These are phyloP conservation scores for Serranus cabrilla DNA, from an alignment of 2,797 vertebrate species.

Conservation along the genomic window DNA sequence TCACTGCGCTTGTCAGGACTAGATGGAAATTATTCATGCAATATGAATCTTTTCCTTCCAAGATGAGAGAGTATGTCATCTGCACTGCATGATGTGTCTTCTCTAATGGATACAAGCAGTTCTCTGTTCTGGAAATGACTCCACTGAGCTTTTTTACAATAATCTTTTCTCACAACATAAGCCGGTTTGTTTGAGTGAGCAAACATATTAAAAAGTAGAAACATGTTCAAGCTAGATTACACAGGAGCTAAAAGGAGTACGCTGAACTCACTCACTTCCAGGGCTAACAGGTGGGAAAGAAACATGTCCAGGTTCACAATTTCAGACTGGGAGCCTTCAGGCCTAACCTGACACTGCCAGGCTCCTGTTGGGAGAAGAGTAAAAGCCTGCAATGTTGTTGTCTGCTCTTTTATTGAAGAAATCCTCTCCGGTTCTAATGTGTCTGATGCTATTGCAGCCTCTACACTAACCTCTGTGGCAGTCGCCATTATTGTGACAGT, in stretches of 20 bases:
- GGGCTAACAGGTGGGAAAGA: background rate
- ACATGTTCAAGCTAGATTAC: conserved; percentile 3
- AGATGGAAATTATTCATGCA: conserved; percentile 80
- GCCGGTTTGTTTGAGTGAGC: conserved; percentile 29
- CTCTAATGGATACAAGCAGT: conserved; percentile 63
- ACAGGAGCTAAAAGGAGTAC: background rate
- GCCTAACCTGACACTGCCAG: too few relatives aligned
- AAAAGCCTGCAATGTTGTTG: too few relatives aligned
- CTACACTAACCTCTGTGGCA: too few relatives aligned
- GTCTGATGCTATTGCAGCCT: too few relatives aligned
- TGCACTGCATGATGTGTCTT: conserved; percentile 57
- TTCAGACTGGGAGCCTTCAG: background rate
- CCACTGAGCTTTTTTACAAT: conserved; percentile 34
- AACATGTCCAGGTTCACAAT: background rate
- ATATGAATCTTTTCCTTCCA: conserved; percentile 71
- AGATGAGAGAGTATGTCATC: conserved; percentile 68
- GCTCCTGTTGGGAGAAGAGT: too few relatives aligned
- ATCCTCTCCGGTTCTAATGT: too few relatives aligned
- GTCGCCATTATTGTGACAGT: too few relatives aligned
- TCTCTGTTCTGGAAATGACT: conserved; percentile 65
- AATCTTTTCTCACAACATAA: conserved; percentile 16
- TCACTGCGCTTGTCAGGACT: conserved; percentile 77
- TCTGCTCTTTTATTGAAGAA: too few relatives aligned
- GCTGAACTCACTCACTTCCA: background rate
- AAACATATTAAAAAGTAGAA: conserved; percentile 14